Conservation (phyloP, 2,797 vertebrate genomes). For the Neosilurus hyrtlii region DNA sequence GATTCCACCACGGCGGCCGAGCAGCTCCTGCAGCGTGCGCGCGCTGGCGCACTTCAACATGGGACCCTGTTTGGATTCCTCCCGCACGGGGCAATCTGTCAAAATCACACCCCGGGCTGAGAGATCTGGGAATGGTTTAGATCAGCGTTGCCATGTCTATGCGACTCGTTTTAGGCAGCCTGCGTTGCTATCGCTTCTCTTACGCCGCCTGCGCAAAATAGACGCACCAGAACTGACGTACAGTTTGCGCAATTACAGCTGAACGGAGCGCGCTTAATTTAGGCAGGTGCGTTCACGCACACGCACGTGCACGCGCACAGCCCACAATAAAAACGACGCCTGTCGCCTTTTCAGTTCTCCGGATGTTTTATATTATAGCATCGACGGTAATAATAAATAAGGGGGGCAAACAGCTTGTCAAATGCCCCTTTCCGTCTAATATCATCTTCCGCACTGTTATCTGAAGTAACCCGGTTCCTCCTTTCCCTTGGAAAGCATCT, state of each 20-base stretch:
- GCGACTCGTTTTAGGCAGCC: neutral
- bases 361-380: neutral
- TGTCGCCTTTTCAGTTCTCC: too few relatives aligned
- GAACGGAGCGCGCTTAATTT: neutral
- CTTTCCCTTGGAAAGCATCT: neutral
- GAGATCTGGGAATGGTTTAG: neutral
- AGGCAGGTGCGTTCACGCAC: slow-evolving; percentile 13
- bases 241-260: neutral
- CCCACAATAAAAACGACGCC: neutral
- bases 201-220: neutral
- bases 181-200: neutral
- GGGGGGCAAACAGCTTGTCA: neutral
- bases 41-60: slow-evolving; percentile 74
- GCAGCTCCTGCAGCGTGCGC: slow-evolving; percentile 73
- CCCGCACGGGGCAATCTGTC: neutral
- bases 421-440: neutral
- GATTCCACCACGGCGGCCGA: slow-evolving; percentile 69
- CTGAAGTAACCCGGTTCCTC: neutral
- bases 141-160: neutral
- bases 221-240: neutral
- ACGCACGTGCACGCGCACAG: neutral
- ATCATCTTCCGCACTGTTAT: neutral
- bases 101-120: neutral
- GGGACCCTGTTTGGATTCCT: slow-evolving; percentile 58
- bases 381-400: neutral